Base-by-base conservation (phyloP, 2,888 invertebrate genomes). In the Leptarthrus brevirostris region DNA sequence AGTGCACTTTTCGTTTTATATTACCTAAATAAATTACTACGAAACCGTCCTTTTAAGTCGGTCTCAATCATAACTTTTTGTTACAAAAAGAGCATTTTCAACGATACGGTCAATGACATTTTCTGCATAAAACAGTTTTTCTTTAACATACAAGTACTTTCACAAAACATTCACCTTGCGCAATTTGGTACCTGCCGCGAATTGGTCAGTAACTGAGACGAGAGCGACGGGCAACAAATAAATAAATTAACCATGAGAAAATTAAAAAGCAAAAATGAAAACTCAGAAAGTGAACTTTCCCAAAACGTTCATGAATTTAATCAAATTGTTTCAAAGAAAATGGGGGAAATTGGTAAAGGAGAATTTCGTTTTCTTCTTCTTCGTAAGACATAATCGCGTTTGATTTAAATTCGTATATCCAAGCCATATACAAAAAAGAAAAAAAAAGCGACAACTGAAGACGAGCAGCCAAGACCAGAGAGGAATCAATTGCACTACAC, bases 21-120 rank as follows among this genome's bases (percentile, higher is more conserved):
- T n/a, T n/a, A n/a, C n/a, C n/a, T n/a, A n/a, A n/a, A n/a, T n/a
- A n/a, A n/a, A n/a, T n/a, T n/a, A n/a, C n/a, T n/a, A n/a, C n/a
- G n/a, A 40, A 40, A 12, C 40, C 12, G 6, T 40, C 40, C 8
- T 8, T 40, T 12, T 40, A 8, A 40, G 12, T 40, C 40, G 12
- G 12, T 6, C n/a, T 40, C n/a, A 40, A 40, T 12, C n/a, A 40
- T 40, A 40, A 40, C 12, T 40, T 40, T n/a, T 40, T 40, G 3
- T 12, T 40, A 3, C n/a, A 12, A 40, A 40, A 69, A 74, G 74
- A 72, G 72, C 74, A 74, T 72, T 74, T 66, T 34, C 24, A 66
- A 66, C 20, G 30, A 34, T 53, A 72, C 72, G 74, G 72, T 69
- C 74, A 74, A 72, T 66, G 74, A 74, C 74, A 47, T 24, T 64